Percentiles rank a stretch among this genome's conserved stretches.
Evolutionary conservation across 2,888 invertebrate species (phyloP).

Genomic region (Scaptomyza caliginosa): DNA sequence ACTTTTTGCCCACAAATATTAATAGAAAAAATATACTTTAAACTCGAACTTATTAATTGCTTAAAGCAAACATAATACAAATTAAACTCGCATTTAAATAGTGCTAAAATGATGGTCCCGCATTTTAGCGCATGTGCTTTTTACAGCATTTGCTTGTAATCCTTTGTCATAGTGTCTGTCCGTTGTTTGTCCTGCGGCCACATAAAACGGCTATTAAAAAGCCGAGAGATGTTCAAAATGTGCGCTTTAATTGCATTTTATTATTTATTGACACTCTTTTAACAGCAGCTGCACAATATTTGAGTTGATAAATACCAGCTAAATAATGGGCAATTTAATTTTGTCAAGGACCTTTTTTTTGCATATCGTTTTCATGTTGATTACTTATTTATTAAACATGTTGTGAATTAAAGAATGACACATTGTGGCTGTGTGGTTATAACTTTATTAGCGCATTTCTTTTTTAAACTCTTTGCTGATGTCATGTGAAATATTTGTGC

Average conservation of each 20-base stretch:
- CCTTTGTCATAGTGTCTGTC: conserved; percentile 7
- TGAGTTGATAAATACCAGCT: not conserved
- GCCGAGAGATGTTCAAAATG: conserved; percentile 23
- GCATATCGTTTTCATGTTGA: not conserved
- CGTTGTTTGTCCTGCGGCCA: conserved; percentile 19
- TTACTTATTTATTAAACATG: conserved; percentile 3
- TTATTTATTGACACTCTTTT: conserved; percentile 64
- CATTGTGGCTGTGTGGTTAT: not conserved
- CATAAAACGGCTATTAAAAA: conserved; percentile 51
- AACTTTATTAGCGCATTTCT: not conserved
- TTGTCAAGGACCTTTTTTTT: not conserved
- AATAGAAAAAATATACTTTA: conserved; percentile 19
- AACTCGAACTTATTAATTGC: conserved; percentile 13
- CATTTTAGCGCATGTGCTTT: conserved; percentile 46
- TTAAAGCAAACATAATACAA: conserved; percentile 29
- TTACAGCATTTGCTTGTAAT: conserved; percentile 23
- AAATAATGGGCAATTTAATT: conserved; percentile 11
- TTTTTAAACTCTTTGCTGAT: conserved; percentile 22
- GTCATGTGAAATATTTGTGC: conserved; percentile 58
- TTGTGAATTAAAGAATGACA: not conserved
- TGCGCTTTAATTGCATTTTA: conserved; percentile 65
- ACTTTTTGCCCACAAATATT: conserved; percentile 21
- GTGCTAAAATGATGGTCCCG: conserved; percentile 55
- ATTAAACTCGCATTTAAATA: conserved; percentile 10
- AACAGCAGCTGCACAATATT: conserved; percentile 17